These are phyloP conservation scores for Agonopterix subpropinquella DNA, from an alignment of 2,888 invertebrate species.

Conservation along the genomic window DNA sequence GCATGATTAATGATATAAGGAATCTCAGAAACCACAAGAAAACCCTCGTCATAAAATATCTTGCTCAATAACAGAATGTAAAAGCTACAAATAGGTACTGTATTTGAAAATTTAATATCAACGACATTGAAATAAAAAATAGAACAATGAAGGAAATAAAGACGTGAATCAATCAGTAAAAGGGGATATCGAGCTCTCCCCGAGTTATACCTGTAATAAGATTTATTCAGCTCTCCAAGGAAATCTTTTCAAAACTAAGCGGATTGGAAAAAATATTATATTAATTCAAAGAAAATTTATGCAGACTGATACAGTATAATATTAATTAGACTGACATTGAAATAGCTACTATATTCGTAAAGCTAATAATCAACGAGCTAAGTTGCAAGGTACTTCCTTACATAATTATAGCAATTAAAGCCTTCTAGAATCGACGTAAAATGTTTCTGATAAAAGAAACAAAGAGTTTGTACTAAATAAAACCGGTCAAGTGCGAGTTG, in stretches of 20 bases:
- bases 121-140: background rate
- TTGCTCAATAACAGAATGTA: no score
- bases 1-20: no score
- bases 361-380: slow-evolving; percentile 18
- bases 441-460: slow-evolving; percentile 19
- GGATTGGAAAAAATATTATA: slow-evolving; percentile 35
- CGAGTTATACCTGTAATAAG: slow-evolving; percentile 33
- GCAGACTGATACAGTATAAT: slow-evolving; percentile 1
- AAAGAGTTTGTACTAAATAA: slow-evolving; percentile 15
- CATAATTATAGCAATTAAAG: slow-evolving; percentile 28
- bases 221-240: slow-evolving; percentile 39
- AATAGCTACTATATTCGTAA: slow-evolving; percentile 14
- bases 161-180: background rate
- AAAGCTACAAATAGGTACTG: no score
- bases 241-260: slow-evolving; percentile 31
- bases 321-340: slow-evolving; percentile 16
- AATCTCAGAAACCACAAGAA: no score
- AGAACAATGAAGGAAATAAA: background rate
- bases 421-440: slow-evolving; percentile 20
- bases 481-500: background rate
- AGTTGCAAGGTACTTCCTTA: slow-evolving; percentile 27
- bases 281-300: slow-evolving; percentile 15
- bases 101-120: no score
- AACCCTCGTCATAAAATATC: no score
- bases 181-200: background rate